These are phyloP conservation scores for Ashinkailepas kermadecensis DNA, from an alignment of 2,888 invertebrate genomes.

Conservation along the genomic window DNA sequence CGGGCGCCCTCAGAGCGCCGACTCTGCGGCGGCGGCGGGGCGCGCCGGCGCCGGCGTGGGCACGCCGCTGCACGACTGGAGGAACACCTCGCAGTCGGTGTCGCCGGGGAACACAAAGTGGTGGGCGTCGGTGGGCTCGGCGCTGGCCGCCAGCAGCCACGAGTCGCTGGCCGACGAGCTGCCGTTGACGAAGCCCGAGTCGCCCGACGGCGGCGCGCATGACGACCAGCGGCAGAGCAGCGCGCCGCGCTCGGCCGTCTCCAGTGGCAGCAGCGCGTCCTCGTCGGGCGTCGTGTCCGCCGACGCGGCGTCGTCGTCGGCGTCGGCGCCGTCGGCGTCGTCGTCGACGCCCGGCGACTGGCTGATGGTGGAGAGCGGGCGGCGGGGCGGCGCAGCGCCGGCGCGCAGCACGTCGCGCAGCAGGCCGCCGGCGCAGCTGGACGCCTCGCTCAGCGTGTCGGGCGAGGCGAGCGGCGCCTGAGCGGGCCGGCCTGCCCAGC, in stretches of 20 bases:
- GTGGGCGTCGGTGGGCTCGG: neutral
- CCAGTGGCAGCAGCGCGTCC: neutral
- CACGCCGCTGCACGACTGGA: neutral
- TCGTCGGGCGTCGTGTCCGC: neutral
- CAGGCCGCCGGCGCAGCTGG: constrained; percentile 59
- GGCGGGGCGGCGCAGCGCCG: neutral
- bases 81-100: neutral
- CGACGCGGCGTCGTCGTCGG: neutral
- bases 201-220: neutral
- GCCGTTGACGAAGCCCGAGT: constrained; percentile 19
- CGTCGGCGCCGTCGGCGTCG: neutral
- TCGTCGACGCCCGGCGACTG: neutral
- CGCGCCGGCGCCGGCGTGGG: neutral
- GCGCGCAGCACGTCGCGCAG: constrained; percentile 27
- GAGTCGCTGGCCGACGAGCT: constrained; percentile 11
- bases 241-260: neutral
- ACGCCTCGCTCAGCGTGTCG: constrained; percentile 72
- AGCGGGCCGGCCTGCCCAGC: constrained; percentile 24
- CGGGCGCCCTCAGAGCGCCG: neutral
- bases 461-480: constrained; percentile 73
- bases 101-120: constrained; percentile 17
- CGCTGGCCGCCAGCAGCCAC: neutral
- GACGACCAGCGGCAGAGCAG: too few species aligned
- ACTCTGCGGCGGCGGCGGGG: neutral
- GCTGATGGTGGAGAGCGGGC: constrained; percentile 17